Evolutionary conservation across 2,888 invertebrate genomes (phyloP), one percentile per base, ranked within the genome.

Genomic region (Rhamphomyia laevipes): DNA sequence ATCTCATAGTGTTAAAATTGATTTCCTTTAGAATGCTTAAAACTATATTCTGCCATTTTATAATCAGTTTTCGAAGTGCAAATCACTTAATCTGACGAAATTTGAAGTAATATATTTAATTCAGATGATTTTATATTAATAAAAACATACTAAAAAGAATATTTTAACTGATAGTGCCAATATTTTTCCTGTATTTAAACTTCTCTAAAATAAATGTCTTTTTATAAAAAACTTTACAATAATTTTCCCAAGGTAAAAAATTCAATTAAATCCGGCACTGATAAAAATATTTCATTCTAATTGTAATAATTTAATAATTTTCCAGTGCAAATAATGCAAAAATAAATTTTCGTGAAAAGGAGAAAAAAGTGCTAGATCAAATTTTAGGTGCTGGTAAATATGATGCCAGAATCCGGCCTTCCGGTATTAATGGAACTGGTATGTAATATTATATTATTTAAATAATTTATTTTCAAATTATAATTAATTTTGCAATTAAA

Each of bases 391-490:
- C 86, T 55, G 87, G 87, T 58, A 79, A 86, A 59, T 93, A 93
- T 78, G 93, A 93, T 74, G 90, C 91, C 57, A 78, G 92, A 65
- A 93, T 93, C 68, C 77, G 93, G 66, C 93, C 93, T 48, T 90
- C 90, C 49, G 93, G 93, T 61, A 84, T 89, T 72, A 92, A 93
- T 72, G 91, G 89, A 70, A 91, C 91, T 81, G 92, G 92, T 91
- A 77, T 81, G 82, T 52, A 50, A 51, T 37, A n/a, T 53, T 40
- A 40, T 40, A 6, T 16, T 38, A 38, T 38, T 38, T 40, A 16
- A 4, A 17, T 40, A 11, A 11, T 17, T 40, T 5, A 40, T 40
- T 17, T 17, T 3, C 16, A 41, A 11, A 3, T 21, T 27, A 21
- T 21, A 21, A 21, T 21, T 21, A 21, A 21, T 21, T 4, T 21